Evolutionary conservation across 2,113 vertebrate genomes (phyloP), one percentile per base, ranked within the genome.

Genomic region (Dascyllus trimaculatus): DNA sequence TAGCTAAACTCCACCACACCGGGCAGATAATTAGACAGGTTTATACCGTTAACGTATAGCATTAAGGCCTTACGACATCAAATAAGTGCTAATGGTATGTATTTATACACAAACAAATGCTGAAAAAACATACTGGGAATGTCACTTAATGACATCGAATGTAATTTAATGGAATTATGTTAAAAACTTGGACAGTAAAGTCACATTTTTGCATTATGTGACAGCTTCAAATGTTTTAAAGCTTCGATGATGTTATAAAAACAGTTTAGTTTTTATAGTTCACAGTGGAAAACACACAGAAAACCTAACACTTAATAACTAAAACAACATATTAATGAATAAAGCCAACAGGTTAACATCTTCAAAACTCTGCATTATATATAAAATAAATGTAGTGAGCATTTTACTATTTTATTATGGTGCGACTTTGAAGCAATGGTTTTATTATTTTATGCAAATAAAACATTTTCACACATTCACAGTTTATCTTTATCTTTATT

Each of bases 21-120:
- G 56, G 75, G 76, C 4, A 59, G 69, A 72, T 90, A 89, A 91
- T 92, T 86, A 89, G 88, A 66, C 17, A 3, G 71, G 63, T 62
- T 76, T 60, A 66, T 32, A 35, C 53, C 9, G 22, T 49, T 74
- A 82, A 57, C n/a, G 40, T 71, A 69, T 57, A 43, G 64, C 75
- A 52, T 71, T 80, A 70, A 75, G 77, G 75, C 52, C 71, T 57
- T 21, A 19, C 17, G 51, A 53, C 66, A 71, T 82, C 61, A 78
- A 82, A 71, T 70, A 22, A 18, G n/a, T 15, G 2, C 2, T 21
- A 72, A 75, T 54, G 69, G 53, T 21, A 60, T 25, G 35, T 21
- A 40, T 67, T 68, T 70, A 62, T 68, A 65, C 40, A 54, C 35
- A 82, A 72, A 65, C 25, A 71, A 29, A 59, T 8, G 19, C 21